These are phyloP conservation scores for Drosophila mayaguana DNA, from an alignment of 2,888 invertebrate species.

Conservation along the genomic window DNA sequence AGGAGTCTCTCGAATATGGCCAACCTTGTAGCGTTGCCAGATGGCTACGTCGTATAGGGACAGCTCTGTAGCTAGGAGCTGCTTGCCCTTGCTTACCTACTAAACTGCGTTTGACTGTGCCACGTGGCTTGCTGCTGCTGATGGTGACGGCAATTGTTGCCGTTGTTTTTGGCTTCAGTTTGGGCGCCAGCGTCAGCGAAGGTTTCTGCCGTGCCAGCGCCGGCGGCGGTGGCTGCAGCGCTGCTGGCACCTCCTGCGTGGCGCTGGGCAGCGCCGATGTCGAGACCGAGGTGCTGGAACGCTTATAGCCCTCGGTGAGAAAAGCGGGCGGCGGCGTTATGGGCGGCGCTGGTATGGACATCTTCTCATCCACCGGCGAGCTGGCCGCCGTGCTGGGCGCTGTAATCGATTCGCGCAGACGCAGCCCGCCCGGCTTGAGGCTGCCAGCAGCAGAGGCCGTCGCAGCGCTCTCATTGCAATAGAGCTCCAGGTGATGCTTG, in stretches of 20 bases:
- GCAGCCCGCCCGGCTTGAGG: constrained; percentile 56
- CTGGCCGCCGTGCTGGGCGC: constrained; percentile 76
- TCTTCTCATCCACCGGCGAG: constrained; percentile 78
- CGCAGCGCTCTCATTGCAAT: constrained; percentile 83
- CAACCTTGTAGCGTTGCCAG: no score
- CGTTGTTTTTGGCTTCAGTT: constrained; percentile 69
- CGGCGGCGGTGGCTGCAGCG: constrained; percentile 18
- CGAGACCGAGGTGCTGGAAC: constrained; percentile 79
- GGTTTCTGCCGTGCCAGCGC: constrained; percentile 41
- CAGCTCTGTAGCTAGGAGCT: no score
- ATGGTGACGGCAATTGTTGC: constrained; percentile 73
- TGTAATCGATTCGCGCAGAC: constrained; percentile 69
- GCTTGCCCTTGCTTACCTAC: constrained; percentile 69
- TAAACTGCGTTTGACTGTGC: constrained; percentile 76
- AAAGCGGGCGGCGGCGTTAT: constrained; percentile 90
- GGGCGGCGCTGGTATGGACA: constrained; percentile 86
- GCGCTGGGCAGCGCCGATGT: constrained; percentile 72
- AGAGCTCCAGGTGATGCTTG: constrained; percentile 87
- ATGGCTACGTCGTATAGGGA: no score
- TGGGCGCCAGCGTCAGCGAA: constrained; percentile 41
- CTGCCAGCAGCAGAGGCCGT: no score
- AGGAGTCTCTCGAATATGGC: no score
- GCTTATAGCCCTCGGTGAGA: constrained; percentile 87
- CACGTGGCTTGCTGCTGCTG: constrained; percentile 71
- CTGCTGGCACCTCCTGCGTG: constrained; percentile 43